Percentiles rank a stretch among this genome's conserved stretches.
Conservation (phyloP, 2,113 vertebrate species). For the Gambusia affinis region DNA sequence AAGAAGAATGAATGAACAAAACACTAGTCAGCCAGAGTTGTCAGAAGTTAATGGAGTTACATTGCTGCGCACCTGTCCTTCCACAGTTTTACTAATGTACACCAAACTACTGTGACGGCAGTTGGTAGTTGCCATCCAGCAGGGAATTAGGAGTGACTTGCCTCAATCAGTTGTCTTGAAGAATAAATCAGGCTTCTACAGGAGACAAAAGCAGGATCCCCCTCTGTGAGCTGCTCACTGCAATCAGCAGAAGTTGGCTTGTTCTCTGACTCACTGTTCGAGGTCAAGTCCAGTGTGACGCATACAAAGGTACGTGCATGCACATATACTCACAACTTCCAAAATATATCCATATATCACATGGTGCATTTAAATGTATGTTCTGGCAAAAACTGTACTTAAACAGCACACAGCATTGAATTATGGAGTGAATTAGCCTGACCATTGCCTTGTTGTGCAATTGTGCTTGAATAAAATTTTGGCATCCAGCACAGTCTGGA, state of each 20-base stretch:
- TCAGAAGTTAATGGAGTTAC: slow-evolving; percentile 3
- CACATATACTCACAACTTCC: neutral
- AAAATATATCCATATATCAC: no score
- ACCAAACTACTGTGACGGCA: slow-evolving; percentile 6
- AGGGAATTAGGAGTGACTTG: slow-evolving; percentile 35
- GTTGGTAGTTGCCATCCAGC: slow-evolving; percentile 25
- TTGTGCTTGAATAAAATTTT: no score
- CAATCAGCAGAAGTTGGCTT: slow-evolving; percentile 52
- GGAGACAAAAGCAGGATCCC: slow-evolving; percentile 36
- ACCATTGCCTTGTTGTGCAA: no score
- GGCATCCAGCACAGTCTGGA: no score
- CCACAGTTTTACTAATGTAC: slow-evolving; percentile 16
- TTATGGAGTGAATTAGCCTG: no score
- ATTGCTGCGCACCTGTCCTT: slow-evolving; percentile 13
- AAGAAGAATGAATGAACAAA: slow-evolving; percentile 1
- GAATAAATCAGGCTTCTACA: slow-evolving; percentile 43
- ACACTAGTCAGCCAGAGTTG: neutral
- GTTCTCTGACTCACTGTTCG: slow-evolving; percentile 43
- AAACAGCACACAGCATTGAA: no score
- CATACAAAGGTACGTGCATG: slow-evolving; percentile 3
- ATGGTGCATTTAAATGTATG: no score
- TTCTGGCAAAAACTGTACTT: no score
- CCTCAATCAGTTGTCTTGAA: slow-evolving; percentile 50
- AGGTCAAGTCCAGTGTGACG: slow-evolving; percentile 24
- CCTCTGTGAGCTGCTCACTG: slow-evolving; percentile 56